These are phyloP conservation scores for Epizoanthus rinbou DNA, from an alignment of 92 coral and sea anemone species.

Conservation along the genomic window DNA sequence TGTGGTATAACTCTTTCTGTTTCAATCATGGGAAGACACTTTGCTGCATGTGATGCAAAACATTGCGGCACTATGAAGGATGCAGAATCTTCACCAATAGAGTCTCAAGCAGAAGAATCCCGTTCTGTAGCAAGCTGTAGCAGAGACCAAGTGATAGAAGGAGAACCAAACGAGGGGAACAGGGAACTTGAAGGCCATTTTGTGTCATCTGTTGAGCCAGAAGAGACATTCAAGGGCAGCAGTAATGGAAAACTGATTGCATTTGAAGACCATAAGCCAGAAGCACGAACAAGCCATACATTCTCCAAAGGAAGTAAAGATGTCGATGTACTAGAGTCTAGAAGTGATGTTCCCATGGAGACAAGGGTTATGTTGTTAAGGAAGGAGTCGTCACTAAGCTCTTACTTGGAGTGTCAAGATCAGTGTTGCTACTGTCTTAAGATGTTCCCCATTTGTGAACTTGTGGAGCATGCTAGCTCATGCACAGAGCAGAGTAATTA, in stretches of 20 bases:
- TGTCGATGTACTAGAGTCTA: not conserved
- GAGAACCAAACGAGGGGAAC: not conserved
- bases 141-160: not conserved
- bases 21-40: constrained; percentile 32
- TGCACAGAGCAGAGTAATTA: constrained; percentile 38
- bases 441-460: constrained; percentile 51
- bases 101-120: not conserved
- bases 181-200: not conserved
- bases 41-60: constrained; percentile 7
- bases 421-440: constrained; percentile 55
- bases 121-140: not conserved
- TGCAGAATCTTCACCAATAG: not conserved
- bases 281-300: not conserved
- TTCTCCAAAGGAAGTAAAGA: not conserved
- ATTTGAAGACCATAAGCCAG: not conserved
- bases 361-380: constrained; percentile 5
- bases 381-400: constrained; percentile 42
- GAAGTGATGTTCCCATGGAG: not conserved
- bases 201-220: not conserved
- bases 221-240: not conserved
- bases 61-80: not conserved
- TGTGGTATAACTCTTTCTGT: constrained; percentile 40
- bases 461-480: constrained; percentile 51
- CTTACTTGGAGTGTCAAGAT: constrained; percentile 54
- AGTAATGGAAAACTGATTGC: not conserved